Evolutionary conservation across 2,797 vertebrate species (phyloP), one percentile per base, ranked within the genome.

Genomic region (Argentina silus): DNA sequence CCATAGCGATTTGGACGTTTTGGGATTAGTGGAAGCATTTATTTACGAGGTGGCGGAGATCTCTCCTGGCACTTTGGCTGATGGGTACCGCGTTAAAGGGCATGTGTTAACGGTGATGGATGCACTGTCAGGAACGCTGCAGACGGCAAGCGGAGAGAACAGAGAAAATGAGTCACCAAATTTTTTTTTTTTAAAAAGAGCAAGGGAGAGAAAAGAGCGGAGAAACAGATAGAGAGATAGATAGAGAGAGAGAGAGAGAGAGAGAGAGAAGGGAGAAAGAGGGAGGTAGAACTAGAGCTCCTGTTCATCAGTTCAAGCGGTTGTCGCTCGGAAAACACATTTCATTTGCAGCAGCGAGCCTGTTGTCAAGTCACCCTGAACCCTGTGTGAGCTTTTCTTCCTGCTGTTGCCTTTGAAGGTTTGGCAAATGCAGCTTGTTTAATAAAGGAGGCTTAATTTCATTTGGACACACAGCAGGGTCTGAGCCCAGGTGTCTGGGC

Each of bases 131-230:
- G 86, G 83, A 83, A 88, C 76, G 73, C 57, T 42, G 84, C 74
- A 83, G 85, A 86, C 86, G 81, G 89, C 82, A 76, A 80, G 86
- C 86, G 85, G 88, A 87, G 82, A 90, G 87, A 91, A 91, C 87
- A 86, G 86, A 80, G 77, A 66, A 81, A 87, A 80, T 72, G 83
- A 85, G 86, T 85, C 84, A 75, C 57, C 17, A 17, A 1, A 7
- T 7, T 36, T 36, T 36, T 36, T 36, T 36, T 36, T 1, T 36
- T 36, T 36, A 1, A 36, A 36, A 19, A 19, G 56, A 23, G 56
- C 4, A 17, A 73, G 84, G 85, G 84, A 69, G 6, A 44, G 65
- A 70, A 72, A 76, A 55, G 84, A 78, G 63, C 11, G 21, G 56
- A 59, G 10, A 59, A 17, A 59, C 0, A 21, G 56, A 23, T 1